Conservation (phyloP, 1,140 invertebrate species). For the Campoletis sonorensis region DNA sequence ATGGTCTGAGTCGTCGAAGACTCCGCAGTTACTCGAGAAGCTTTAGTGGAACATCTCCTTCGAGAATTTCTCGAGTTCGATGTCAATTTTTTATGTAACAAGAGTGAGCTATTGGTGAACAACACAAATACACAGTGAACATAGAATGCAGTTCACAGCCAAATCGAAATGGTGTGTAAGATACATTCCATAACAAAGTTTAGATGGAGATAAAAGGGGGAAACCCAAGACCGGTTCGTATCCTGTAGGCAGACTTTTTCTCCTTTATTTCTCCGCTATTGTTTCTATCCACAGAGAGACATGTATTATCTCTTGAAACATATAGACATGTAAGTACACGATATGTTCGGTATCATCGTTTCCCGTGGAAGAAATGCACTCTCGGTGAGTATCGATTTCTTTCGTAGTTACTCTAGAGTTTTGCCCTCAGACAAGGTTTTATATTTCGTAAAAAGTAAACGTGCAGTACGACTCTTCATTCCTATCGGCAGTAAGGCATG, state of each 20-base stretch:
- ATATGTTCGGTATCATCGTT: not conserved
- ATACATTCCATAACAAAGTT: not conserved
- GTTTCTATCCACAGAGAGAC: not conserved
- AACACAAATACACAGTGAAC: not conserved
- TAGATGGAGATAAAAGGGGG: constrained; percentile 17
- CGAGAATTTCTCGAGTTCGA: not conserved
- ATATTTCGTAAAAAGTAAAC: not conserved
- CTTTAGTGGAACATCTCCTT: not conserved
- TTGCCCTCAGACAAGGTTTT: not conserved
- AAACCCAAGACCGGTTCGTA: constrained; percentile 8
- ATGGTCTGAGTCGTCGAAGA: not conserved
- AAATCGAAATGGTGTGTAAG: not conserved
- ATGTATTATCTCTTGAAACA: not conserved
- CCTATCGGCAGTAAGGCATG: not conserved
- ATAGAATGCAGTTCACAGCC: not conserved
- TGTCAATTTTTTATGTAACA: constrained; percentile 22
- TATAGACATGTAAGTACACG: constrained; percentile 15
- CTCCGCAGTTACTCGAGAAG: not conserved
- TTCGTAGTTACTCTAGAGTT: not conserved
- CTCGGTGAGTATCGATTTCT: constrained; percentile 27
- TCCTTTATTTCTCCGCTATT: not conserved
- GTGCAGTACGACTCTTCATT: not conserved
- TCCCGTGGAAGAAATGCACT: constrained; percentile 21
- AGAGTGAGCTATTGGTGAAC: not conserved
- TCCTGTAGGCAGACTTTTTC: not conserved